phyloP scores from a whole-genome alignment of 2,888 invertebrate genomes.

The Orchesellides sinensis region DNA sequence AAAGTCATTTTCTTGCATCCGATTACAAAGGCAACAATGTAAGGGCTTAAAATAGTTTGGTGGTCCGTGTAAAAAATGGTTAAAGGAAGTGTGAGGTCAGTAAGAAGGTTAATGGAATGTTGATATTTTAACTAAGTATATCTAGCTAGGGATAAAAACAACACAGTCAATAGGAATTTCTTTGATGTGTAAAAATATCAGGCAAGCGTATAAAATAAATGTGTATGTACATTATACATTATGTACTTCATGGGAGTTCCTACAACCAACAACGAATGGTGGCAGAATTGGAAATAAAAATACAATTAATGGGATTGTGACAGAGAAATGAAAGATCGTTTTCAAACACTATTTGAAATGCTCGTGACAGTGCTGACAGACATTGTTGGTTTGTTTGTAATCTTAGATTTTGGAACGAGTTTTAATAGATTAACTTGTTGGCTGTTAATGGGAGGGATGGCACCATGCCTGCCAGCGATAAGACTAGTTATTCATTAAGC shows the following conservation, averaged over 20 bases:
- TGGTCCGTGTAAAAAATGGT: constrained; percentile 11
- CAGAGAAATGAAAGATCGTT: constrained; percentile 30
- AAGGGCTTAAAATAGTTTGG: neutral
- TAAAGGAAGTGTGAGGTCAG: constrained; percentile 50
- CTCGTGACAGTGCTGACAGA: constrained; percentile 39
- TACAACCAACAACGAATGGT: neutral
- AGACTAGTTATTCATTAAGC: no score
- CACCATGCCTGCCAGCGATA: neutral
- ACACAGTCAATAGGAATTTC: neutral
- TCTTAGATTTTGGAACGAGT: no score
- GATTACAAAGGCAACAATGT: neutral
- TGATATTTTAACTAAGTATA: constrained; percentile 26
- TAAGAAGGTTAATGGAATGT: constrained; percentile 46
- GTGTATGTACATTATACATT: neutral
- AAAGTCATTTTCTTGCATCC: constrained; percentile 3
- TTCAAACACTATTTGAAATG: constrained; percentile 16
- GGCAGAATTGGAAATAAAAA: constrained; percentile 19
- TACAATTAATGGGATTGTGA: constrained; percentile 47
- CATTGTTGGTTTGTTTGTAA: neutral
- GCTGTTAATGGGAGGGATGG: neutral
- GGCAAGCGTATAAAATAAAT: neutral
- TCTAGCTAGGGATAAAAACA: neutral
- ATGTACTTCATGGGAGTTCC: constrained; percentile 39
- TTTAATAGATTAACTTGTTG: neutral
- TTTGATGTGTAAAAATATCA: neutral